Conservation (phyloP, 2,113 vertebrate genomes). For the Lonchura striata region DNA sequence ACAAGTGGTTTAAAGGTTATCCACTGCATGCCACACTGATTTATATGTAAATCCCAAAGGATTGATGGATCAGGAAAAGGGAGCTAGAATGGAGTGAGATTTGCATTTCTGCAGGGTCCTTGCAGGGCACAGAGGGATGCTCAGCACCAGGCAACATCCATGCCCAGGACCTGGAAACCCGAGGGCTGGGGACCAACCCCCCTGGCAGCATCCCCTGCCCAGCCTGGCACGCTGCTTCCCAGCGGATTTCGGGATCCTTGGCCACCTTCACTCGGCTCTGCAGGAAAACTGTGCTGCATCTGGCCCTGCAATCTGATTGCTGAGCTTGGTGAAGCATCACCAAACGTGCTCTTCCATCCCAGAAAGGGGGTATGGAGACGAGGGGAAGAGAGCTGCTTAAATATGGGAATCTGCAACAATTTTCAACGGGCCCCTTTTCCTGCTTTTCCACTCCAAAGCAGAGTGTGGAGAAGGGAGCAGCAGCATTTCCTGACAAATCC, state of each 20-base stretch:
- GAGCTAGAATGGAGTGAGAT: not conserved
- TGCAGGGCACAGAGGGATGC: not conserved
- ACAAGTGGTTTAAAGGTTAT: not conserved
- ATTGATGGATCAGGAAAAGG: not conserved
- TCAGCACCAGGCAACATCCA: not conserved
- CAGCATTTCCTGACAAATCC: not conserved
- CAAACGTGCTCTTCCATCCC: not conserved
- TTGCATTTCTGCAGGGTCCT: not conserved
- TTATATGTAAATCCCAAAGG: not conserved
- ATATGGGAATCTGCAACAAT: not conserved
- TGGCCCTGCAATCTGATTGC: not conserved
- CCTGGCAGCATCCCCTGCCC: not conserved
- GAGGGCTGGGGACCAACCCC: not conserved
- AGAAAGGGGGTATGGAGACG: not conserved
- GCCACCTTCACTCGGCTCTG: not conserved
- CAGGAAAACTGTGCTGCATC: conserved; percentile 21
- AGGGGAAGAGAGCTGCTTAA: not conserved
- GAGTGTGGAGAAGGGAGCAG: not conserved
- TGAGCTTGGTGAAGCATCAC: not conserved
- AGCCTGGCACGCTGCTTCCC: not conserved
- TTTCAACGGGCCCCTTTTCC: not conserved
- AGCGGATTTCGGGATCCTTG: not conserved
- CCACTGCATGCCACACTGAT: not conserved
- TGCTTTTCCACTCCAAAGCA: not conserved
- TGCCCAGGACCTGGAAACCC: not conserved